These are phyloP conservation scores for Hyperopisus bebe DNA, from an alignment of 2,113 vertebrate genomes.

Conservation along the genomic window DNA sequence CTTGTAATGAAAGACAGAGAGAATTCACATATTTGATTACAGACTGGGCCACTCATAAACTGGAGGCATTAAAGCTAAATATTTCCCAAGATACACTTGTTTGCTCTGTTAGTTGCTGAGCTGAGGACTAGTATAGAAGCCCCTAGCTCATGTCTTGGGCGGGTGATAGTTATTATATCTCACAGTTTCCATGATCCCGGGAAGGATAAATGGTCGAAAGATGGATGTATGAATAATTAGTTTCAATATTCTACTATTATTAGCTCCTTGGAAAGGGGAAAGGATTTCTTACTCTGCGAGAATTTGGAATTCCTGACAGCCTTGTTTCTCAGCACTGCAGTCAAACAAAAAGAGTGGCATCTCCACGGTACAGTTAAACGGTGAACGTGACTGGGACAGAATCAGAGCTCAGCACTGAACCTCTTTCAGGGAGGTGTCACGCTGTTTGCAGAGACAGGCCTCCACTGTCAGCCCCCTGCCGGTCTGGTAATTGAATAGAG, in stretches of 20 bases:
- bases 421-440: slow-evolving; percentile 10
- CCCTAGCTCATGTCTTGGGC: not conserved
- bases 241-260: not conserved
- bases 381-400: slow-evolving; percentile 19
- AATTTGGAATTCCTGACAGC: not conserved
- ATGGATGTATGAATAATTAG: not conserved
- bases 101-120: not conserved
- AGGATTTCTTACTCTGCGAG: not conserved
- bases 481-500: slow-evolving; percentile 47
- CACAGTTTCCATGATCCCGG: not conserved
- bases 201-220: not conserved
- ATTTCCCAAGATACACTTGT: not conserved
- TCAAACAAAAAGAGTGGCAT: not conserved
- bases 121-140: not conserved
- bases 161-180: not conserved
- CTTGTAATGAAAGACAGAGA: not conserved
- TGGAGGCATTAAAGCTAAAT: not conserved
- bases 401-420: slow-evolving; percentile 7
- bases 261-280: not conserved
- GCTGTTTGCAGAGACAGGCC: slow-evolving; percentile 43
- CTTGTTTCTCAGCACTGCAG: not conserved
- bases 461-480: slow-evolving; percentile 35
- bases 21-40: not conserved
- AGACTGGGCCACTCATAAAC: not conserved
- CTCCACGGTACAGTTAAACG: slow-evolving; percentile 10